Evolutionary conservation across 1,140 invertebrate genomes (phyloP).

Genomic region (Plutomurus gul): DNA sequence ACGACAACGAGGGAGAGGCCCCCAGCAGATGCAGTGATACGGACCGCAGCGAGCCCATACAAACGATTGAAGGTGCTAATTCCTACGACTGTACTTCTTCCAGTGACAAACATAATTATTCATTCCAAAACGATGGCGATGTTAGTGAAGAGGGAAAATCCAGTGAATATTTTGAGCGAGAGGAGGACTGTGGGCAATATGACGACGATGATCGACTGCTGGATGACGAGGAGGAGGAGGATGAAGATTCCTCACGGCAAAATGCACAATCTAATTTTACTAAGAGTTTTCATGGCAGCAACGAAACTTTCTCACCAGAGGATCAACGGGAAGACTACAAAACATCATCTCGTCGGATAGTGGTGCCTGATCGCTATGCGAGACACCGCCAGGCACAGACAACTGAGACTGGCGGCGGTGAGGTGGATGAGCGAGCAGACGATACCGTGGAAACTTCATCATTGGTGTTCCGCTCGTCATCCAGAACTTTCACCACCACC

Average conservation of each 20-base stretch:
- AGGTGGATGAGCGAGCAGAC: background rate
- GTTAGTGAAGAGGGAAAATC: background rate
- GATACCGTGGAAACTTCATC: background rate
- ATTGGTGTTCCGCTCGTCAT: background rate
- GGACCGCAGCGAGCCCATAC: slow-evolving; percentile 14
- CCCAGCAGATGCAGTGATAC: slow-evolving; percentile 46
- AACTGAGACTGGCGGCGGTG: background rate
- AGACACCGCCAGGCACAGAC: slow-evolving; percentile 23
- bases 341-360: background rate
- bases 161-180: background rate
- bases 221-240: background rate
- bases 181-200: background rate
- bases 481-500: background rate
- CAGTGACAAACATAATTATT: slow-evolving; percentile 1
- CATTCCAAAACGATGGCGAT: background rate
- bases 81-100: background rate
- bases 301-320: background rate
- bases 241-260: background rate
- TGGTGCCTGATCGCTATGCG: slow-evolving; percentile 4
- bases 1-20: slow-evolving; percentile 53
- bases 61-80: background rate
- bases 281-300: slow-evolving; percentile 7
- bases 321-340: background rate
- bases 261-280: background rate
- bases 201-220: background rate